Percentiles rank a stretch among this genome's conserved stretches.
Conservation (phyloP, 1,140 invertebrate species). For the Drosophila ananassae region DNA sequence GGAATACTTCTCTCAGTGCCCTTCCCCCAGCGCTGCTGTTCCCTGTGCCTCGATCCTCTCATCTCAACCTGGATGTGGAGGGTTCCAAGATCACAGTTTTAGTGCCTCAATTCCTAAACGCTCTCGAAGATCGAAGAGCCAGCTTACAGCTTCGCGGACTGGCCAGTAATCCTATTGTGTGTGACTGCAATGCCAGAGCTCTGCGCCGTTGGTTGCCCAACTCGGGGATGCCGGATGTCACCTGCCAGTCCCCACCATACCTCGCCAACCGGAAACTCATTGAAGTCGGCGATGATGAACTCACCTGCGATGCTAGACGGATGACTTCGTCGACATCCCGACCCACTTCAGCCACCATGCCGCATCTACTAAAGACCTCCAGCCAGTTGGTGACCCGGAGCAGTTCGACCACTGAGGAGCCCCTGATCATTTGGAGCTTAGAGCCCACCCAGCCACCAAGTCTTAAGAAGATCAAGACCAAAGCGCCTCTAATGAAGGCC, state of each 20-base stretch:
- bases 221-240: slow-evolving; percentile 86
- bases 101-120: slow-evolving; percentile 90
- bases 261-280: slow-evolving; percentile 88
- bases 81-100: slow-evolving; percentile 91
- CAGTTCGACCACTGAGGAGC: slow-evolving; percentile 88
- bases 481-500: slow-evolving; percentile 86
- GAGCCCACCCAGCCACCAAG: slow-evolving; percentile 86
- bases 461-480: slow-evolving; percentile 85
- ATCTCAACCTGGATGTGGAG: slow-evolving; percentile 90
- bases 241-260: slow-evolving; percentile 88
- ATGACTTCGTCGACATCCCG: slow-evolving; percentile 85
- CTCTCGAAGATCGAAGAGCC: slow-evolving; percentile 91
- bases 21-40: slow-evolving; percentile 93
- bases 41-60: slow-evolving; percentile 94
- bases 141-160: slow-evolving; percentile 90
- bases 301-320: slow-evolving; percentile 89
- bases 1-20: slow-evolving; percentile 91
- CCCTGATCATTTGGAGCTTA: slow-evolving; percentile 94
- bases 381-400: slow-evolving; percentile 85
- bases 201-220: slow-evolving; percentile 90
- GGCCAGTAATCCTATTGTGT: slow-evolving; percentile 91
- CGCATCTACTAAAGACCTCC: slow-evolving; percentile 71
- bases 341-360: slow-evolving; percentile 67
- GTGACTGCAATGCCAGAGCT: slow-evolving; percentile 92
- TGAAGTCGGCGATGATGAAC: slow-evolving; percentile 91